Conservation (phyloP, 2,797 vertebrate genomes). For the Cynodonichthys magdalenae region DNA sequence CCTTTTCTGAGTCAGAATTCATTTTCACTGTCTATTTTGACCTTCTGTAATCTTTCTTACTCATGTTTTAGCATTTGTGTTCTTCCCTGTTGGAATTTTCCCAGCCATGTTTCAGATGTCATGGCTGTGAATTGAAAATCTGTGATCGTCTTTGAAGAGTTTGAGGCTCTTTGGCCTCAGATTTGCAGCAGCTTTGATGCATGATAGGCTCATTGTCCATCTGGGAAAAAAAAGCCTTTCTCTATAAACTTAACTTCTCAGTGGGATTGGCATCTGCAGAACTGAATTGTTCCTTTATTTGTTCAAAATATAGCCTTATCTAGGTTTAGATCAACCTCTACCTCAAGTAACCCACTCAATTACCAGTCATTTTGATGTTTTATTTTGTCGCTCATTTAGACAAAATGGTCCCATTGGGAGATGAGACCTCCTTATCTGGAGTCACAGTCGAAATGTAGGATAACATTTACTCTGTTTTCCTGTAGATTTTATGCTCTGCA, state of each 20-base stretch:
- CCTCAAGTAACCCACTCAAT: background rate
- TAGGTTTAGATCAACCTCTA: background rate
- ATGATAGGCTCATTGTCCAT: slow-evolving; percentile 52
- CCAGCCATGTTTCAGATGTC: slow-evolving; percentile 30
- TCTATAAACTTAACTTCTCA: slow-evolving; percentile 41
- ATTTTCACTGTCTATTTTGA: slow-evolving; percentile 1
- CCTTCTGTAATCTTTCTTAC: background rate
- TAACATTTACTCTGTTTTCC: slow-evolving; percentile 14
- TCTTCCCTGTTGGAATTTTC: slow-evolving; percentile 31
- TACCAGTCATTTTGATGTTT: background rate
- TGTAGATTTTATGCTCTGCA: slow-evolving; percentile 26
- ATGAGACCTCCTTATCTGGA: too few species aligned
- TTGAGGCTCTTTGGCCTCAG: slow-evolving; percentile 47
- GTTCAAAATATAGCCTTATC: slow-evolving; percentile 28
- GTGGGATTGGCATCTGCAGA: slow-evolving; percentile 36
- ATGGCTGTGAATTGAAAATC: slow-evolving; percentile 43
- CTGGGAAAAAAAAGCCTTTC: slow-evolving; percentile 47
- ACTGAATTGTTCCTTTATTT: slow-evolving; percentile 25
- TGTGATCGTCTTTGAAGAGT: slow-evolving; percentile 41
- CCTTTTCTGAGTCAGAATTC: slow-evolving; percentile 1
- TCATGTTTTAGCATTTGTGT: slow-evolving; percentile 9
- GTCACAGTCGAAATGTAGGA: background rate
- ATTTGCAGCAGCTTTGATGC: slow-evolving; percentile 41
- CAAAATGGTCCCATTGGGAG: background rate
- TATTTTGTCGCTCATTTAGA: background rate